These are phyloP conservation scores for Misgurnus anguillicaudatus DNA, from an alignment of 2,113 vertebrate genomes.

Conservation along the genomic window DNA sequence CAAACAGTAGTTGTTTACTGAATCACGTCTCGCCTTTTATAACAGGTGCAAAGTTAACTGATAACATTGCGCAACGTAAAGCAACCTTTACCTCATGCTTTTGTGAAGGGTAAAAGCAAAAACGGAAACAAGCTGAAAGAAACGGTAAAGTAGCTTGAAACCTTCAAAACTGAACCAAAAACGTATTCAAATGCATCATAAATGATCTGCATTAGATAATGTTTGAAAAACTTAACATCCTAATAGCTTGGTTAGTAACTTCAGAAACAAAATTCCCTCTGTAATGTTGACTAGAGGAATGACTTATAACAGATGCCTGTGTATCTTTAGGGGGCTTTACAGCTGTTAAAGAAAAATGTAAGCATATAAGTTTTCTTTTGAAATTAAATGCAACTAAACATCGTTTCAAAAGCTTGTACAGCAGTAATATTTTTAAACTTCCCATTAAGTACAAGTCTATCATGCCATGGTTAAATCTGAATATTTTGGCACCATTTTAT, in stretches of 20 bases:
- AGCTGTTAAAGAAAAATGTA: not conserved
- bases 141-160: not conserved
- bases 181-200: not conserved
- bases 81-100: conserved; percentile 13
- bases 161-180: not conserved
- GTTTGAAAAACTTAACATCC: not conserved
- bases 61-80: not conserved
- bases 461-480: not conserved
- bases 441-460: not conserved
- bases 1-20: conserved; percentile 9
- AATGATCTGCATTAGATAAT: not conserved
- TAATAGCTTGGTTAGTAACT: not conserved
- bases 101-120: not conserved
- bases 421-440: conserved; percentile 3
- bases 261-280: not conserved
- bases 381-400: not conserved
- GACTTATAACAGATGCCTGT: not conserved
- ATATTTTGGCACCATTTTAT: conserved; percentile 1
- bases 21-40: not conserved
- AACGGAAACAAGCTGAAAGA: conserved; percentile 8
- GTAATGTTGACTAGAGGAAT: not conserved
- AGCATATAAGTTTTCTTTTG: not conserved
- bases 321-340: not conserved
- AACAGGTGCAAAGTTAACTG: conserved; percentile 34
- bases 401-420: not conserved